Evolutionary conservation across 1,140 invertebrate species (phyloP), one percentile per base, ranked within the genome.

Genomic region (Dendroctonus valens): DNA sequence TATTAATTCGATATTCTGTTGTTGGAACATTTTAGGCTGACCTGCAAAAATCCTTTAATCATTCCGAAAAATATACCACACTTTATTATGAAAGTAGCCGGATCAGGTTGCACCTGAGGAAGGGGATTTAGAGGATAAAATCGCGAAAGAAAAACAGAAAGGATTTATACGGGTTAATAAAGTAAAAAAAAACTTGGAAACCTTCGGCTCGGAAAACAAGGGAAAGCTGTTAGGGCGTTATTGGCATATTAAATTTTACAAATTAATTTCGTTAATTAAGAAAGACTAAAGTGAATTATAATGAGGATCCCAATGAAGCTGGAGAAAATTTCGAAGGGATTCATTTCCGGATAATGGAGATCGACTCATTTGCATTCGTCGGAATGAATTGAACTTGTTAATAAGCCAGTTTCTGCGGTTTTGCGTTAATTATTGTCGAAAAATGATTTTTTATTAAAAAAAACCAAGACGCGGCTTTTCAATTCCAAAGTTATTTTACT

Each of bases 161-260:
- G 41, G 42, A 59, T 59, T 59, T 59, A 59, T 59, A 59, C 9
- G 57, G 57, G 57, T 59, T 59, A 59, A 59, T 59, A 46, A 59
- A 59, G 41, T 59, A 3, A 26, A 26, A n/a, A n/a, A 26, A 59
- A 54, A 39, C 26, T 39, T 37, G 52, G 14, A 40, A 54, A 9
- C 52, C 40, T 12, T 54, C 7, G n/a, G 14, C 4, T 39, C 12
- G 12, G 40, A 54, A 54, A 37, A 7, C 15, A 53, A 7, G 51
- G 51, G 6, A n/a, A 39, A 40, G 15, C 26, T 54, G 12, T 8
- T 14, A 51, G 52, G 38, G 37, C 12, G 14, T 54, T 54, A 54
- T 12, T 37, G 39, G 52, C 12, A 37, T 40, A 54, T 40, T 54
- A 54, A 39, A 54, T 54, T 37, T 7, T 37, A 51, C 38, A 54